These are phyloP conservation scores for Drosophila maculinotata DNA, from an alignment of 2,888 invertebrate species.

Conservation along the genomic window DNA sequence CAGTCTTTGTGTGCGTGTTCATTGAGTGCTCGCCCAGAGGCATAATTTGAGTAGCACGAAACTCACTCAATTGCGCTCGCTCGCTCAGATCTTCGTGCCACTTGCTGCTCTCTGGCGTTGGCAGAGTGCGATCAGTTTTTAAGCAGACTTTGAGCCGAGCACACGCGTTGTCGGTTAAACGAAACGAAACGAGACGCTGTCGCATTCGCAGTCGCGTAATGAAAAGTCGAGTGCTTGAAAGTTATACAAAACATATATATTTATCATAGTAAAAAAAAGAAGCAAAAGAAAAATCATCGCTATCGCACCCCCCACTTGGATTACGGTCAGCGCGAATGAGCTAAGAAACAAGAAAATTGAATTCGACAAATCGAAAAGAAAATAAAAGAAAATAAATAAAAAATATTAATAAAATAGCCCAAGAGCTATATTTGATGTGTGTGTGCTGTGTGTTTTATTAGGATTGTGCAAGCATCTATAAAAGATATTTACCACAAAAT, in stretches of 20 bases:
- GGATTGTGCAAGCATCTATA: constrained; percentile 67
- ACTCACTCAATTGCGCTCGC: constrained; percentile 41
- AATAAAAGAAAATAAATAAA: constrained; percentile 15
- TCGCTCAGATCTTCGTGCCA: constrained; percentile 39
- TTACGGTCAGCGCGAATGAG: constrained; percentile 81
- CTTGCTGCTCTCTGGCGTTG: constrained; percentile 60
- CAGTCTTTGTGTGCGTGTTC: constrained; percentile 75
- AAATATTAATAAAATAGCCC: constrained; percentile 36
- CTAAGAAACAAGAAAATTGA: constrained; percentile 62
- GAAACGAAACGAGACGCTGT: constrained; percentile 45
- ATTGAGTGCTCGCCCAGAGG: constrained; percentile 75
- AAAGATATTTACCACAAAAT: constrained; percentile 46
- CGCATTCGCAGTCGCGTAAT: constrained; percentile 49
- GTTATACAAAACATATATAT: constrained; percentile 50
- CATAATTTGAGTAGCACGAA: constrained; percentile 53
- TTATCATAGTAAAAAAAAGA: constrained; percentile 54
- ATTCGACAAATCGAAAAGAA: too few species aligned
- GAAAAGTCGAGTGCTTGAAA: constrained; percentile 54
- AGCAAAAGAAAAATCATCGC: constrained; percentile 41
- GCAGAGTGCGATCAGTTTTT: constrained; percentile 82
- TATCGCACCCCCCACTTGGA: constrained; percentile 80
- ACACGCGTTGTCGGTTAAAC: constrained; percentile 67
- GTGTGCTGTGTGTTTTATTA: constrained; percentile 40
- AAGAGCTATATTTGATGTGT: constrained; percentile 43
- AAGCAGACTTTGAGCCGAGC: constrained; percentile 83